Conservation (phyloP, 2,113 vertebrate genomes). For the Arizona elegans region DNA sequence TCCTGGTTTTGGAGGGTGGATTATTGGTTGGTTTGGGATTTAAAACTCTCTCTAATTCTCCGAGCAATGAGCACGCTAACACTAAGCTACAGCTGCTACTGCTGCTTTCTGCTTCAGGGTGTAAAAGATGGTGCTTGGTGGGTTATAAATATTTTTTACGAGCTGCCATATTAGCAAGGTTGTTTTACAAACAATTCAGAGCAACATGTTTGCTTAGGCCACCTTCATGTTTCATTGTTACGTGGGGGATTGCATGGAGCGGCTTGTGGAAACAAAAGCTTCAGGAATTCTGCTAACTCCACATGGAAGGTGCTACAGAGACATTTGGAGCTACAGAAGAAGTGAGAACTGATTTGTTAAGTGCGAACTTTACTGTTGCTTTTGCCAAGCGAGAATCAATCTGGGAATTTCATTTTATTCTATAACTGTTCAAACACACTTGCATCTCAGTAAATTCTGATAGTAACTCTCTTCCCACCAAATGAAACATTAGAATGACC, state of each 20-base stretch:
- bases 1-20: neutral
- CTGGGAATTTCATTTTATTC: slow-evolving; percentile 18
- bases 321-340: neutral
- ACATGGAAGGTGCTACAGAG: slow-evolving; percentile 5
- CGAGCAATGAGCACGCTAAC: neutral
- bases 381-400: neutral
- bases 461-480: neutral
- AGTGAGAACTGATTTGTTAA: neutral
- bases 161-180: slow-evolving; percentile 31
- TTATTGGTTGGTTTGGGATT: neutral
- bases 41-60: slow-evolving; percentile 23
- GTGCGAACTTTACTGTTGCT: neutral
- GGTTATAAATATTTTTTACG: slow-evolving; percentile 42
- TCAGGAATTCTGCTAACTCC: slow-evolving; percentile 10
- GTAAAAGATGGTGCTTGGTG: neutral
- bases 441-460: neutral
- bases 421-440: neutral
- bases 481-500: neutral
- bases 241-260: slow-evolving; percentile 26
- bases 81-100: neutral
- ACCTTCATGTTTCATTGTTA: slow-evolving; percentile 25
- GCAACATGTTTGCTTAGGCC: slow-evolving; percentile 7
- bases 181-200: slow-evolving; percentile 38
- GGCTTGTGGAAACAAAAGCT: slow-evolving; percentile 42
- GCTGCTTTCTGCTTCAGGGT: slow-evolving; percentile 6